Evolutionary conservation across 2,113 vertebrate species (phyloP), one percentile per base, ranked within the genome.

Genomic region (Gadus macrocephalus): DNA sequence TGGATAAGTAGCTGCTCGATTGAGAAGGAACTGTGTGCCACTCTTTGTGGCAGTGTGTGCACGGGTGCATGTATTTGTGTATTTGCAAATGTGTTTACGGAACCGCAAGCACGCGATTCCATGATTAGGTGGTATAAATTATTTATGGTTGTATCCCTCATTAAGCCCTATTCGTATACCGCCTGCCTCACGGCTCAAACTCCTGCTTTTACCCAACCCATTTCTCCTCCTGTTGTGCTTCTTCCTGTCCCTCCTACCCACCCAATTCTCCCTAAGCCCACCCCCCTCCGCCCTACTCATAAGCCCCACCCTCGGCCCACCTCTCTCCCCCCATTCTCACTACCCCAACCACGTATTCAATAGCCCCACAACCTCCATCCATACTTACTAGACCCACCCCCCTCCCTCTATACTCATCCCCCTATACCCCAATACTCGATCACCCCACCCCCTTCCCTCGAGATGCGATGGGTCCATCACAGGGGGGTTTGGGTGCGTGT

Each of bases 121-220:
- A 74, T 87, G 89, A 90, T 90, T 89, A 89, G 85, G 80, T 83
- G 82, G 88, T 89, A 85, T 89, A 84, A 91, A 91, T 92, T 89
- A 91, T 88, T 90, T 81, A 90, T 90, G 84, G 86, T 86, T 85
- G 80, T 78, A 82, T 84, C 83, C 76, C 81, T 90, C 82, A 86
- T 91, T 90, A 90, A 89, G 81, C 74, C 77, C 71, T 72, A 68
- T 78, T 87, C 81, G 84, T 84, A 62, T 77, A 73, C 87, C 73
- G 73, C 4, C 16, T 42, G 38, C 38, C 38, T 42, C 6, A 69
- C 77, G 69, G 70, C 35, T 71, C 74, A 69, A 15, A 0, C 64
- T 75, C 83, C 81, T 83, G 75, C 83, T 83, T 89, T 83, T 75
- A 76, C 71, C 67, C 80, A 19, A 19, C 75, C 71, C 64, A 75